Evolutionary conservation across 2,888 invertebrate species (phyloP).

Genomic region (Eupithecia subfuscata): DNA sequence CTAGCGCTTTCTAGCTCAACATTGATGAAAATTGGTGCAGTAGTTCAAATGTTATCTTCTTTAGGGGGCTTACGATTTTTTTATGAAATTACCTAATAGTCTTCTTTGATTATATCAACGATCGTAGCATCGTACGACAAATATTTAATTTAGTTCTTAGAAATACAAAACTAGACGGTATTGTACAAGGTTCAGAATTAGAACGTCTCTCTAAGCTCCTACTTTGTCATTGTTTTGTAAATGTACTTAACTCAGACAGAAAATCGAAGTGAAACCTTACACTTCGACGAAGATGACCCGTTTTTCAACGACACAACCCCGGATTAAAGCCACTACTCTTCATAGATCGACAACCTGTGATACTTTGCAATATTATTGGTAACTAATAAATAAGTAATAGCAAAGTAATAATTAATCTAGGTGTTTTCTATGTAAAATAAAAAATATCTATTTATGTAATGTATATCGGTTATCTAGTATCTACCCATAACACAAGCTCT

Average conservation of each 20-base stretch:
- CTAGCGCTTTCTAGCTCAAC: background rate
- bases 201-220: background rate
- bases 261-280: constrained; percentile 30
- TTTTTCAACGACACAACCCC: constrained; percentile 14
- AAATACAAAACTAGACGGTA: background rate
- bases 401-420: no score
- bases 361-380: background rate
- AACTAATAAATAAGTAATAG: background rate
- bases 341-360: background rate
- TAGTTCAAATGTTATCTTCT: no score
- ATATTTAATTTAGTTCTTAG: background rate
- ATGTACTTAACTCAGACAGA: background rate
- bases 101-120: background rate
- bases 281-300: constrained; percentile 18
- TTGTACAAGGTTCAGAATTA: background rate
- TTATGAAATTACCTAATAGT: background rate
- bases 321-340: background rate
- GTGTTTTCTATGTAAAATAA: no score
- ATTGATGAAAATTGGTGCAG: no score
- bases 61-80: background rate
- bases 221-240: background rate
- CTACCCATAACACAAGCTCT: no score
- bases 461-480: no score
- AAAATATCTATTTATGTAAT: no score
- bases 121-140: background rate